Evolutionary conservation across 2,113 vertebrate genomes (phyloP).

Genomic region (Monopterus albus): DNA sequence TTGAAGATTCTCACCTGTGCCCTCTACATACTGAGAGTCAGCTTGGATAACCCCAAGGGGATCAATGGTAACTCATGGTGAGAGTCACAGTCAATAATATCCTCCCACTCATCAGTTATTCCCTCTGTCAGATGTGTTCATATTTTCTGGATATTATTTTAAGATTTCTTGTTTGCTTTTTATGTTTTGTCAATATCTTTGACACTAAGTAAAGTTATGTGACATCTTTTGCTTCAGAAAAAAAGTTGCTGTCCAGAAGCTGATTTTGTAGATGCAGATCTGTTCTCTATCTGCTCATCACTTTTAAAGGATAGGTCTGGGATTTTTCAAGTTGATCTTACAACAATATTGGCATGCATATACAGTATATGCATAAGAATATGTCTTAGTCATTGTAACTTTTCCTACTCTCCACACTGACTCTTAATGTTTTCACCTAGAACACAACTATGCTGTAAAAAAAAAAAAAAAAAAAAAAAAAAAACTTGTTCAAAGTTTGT

Average conservation of each 20-base stretch:
- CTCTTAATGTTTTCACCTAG: too few species aligned
- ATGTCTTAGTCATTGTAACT: too few species aligned
- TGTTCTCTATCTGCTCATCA: neutral
- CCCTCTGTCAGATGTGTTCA: neutral
- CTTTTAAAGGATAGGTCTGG: too few species aligned
- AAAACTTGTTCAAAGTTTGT: too few species aligned
- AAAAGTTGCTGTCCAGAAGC: neutral
- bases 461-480: too few species aligned
- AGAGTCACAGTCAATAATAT: conserved; percentile 47
- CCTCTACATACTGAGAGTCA: conserved; percentile 92
- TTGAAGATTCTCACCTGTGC: conserved; percentile 96
- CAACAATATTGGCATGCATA: too few species aligned
- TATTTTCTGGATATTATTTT: neutral
- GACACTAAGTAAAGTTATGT: neutral
- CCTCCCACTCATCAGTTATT: neutral
- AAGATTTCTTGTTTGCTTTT: neutral
- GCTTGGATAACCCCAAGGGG: conserved; percentile 85
- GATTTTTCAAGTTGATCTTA: too few species aligned
- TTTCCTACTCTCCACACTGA: too few species aligned
- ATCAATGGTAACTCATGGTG: conserved; percentile 81
- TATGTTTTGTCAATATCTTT: neutral
- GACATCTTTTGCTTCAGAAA: neutral
- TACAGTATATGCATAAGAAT: too few species aligned
- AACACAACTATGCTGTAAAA: too few species aligned
- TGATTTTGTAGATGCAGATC: neutral